Conservation (phyloP, 2,113 vertebrate species). For the Hydrochoerus hydrochaeris region DNA sequence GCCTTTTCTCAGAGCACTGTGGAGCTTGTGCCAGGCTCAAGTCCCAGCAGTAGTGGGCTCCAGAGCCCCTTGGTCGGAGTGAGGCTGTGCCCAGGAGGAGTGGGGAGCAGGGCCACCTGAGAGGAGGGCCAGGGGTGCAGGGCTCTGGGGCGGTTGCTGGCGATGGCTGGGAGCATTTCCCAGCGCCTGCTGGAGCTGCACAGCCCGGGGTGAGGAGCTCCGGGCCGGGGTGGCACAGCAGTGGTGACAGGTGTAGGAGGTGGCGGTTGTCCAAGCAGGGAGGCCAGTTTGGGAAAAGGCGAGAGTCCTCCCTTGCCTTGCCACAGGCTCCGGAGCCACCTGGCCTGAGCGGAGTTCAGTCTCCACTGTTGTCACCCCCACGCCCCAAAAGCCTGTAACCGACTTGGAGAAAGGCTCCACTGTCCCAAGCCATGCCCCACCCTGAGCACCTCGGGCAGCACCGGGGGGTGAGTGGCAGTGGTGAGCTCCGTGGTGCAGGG, state of each 20-base stretch:
- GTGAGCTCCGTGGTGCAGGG: neutral
- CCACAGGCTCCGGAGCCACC: neutral
- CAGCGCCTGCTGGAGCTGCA: neutral
- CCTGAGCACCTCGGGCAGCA: constrained; percentile 1
- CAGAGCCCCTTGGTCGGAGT: neutral
- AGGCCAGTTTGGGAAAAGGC: neutral
- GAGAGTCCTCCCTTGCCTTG: neutral
- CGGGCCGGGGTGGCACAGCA: no score
- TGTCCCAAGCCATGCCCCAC: constrained; percentile 11
- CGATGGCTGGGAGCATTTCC: neutral
- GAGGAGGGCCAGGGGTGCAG: neutral
- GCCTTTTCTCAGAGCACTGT: neutral
- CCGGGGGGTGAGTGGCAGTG: neutral
- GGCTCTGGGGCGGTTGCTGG: neutral
- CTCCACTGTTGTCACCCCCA: neutral
- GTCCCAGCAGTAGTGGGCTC: neutral
- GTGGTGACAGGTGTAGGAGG: neutral
- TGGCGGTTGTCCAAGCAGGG: neutral
- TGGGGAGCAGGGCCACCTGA: neutral
- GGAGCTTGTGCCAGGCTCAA: neutral
- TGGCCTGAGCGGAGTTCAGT: neutral
- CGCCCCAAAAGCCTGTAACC: neutral
- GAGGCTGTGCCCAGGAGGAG: neutral
- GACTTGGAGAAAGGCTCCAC: constrained; percentile 69
- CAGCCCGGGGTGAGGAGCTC: neutral